Evolutionary conservation across 2,113 vertebrate species (phyloP).

Genomic region (Pseudopodoces humilis): DNA sequence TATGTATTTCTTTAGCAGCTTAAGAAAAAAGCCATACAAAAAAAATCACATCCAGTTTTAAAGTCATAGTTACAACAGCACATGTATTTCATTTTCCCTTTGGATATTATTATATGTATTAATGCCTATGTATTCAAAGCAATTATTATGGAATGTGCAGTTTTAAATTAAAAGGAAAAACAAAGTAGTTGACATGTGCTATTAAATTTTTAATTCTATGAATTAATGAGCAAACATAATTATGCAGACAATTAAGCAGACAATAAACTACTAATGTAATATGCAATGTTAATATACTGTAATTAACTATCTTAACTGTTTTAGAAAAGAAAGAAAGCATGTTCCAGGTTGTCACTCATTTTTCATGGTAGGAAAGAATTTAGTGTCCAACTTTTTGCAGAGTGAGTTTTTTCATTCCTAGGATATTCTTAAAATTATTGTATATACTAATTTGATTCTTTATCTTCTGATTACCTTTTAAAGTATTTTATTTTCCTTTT

Average conservation of each 20-base stretch:
- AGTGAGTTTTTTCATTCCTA: not conserved
- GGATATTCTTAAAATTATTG: not conserved
- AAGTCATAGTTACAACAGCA: not conserved
- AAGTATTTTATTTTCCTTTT: constrained; percentile 37
- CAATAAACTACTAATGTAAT: not conserved
- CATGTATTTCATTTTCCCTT: not conserved
- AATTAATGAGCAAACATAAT: not conserved
- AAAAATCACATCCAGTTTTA: not conserved
- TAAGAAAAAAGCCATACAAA: not conserved
- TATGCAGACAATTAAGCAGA: not conserved
- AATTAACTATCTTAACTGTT: not conserved
- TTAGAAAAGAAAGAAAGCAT: not conserved
- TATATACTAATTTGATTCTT: not conserved
- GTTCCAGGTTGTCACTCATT: not conserved
- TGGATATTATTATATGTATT: not conserved
- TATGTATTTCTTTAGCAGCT: not conserved
- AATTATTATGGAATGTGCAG: not conserved
- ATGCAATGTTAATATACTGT: not conserved
- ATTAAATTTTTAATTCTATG: not conserved
- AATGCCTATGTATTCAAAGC: not conserved
- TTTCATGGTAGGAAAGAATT: not conserved
- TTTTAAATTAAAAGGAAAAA: not conserved
- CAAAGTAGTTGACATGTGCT: not conserved
- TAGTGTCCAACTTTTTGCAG: not conserved
- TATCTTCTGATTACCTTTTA: not conserved